These are phyloP conservation scores for Phylloscopus trochiloides DNA, from an alignment of 2,113 vertebrate species.

Conservation along the genomic window DNA sequence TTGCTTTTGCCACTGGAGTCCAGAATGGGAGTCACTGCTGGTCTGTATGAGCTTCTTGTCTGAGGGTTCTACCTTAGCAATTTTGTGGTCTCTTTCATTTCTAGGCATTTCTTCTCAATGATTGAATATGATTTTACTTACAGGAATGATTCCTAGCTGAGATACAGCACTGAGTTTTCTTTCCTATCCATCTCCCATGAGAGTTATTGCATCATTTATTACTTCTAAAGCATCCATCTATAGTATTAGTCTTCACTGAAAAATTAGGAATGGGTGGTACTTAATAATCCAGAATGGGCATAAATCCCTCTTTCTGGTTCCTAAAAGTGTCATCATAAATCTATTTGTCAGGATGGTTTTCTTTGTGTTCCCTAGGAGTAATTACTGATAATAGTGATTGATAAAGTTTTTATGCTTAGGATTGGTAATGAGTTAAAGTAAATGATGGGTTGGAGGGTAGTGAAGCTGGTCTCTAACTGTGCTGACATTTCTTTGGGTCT, in stretches of 20 bases:
- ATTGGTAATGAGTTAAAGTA: not conserved
- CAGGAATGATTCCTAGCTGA: conserved; percentile 4
- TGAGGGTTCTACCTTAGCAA: not conserved
- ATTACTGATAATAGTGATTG: not conserved
- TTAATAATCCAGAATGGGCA: not conserved
- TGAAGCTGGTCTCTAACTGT: not conserved
- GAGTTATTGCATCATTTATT: conserved; percentile 18
- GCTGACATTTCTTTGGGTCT: not conserved
- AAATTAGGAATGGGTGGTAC: not conserved
- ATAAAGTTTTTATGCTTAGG: not conserved
- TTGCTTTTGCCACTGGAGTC: not conserved
- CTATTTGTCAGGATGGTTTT: not conserved
- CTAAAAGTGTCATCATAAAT: not conserved
- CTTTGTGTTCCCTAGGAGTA: conserved; percentile 5
- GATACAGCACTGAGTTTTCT: not conserved
- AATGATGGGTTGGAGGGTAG: not conserved
- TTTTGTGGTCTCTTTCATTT: not conserved
- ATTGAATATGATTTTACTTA: conserved; percentile 2
- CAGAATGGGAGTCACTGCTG: not conserved
- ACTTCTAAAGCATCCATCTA: conserved; percentile 17
- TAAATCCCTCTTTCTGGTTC: not conserved
- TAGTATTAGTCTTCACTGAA: conserved; percentile 1
- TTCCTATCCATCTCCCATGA: not conserved
- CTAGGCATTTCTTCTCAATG: not conserved
- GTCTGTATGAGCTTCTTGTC: not conserved